Conservation (phyloP, 2,888 invertebrate species). For the Horisme vitalbata region DNA sequence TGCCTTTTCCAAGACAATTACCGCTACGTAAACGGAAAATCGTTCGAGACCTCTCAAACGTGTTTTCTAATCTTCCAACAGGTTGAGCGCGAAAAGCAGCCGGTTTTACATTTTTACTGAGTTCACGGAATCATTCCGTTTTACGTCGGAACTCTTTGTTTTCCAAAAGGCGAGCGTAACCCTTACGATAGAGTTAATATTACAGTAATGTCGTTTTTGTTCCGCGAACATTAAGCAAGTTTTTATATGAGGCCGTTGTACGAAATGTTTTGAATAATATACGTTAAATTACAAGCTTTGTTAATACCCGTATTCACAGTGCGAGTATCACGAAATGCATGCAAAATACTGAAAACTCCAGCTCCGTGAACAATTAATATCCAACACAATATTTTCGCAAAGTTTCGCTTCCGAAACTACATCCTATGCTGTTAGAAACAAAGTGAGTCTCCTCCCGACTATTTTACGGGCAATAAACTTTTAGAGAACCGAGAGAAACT, state of each 20-base stretch:
- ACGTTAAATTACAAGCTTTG: slow-evolving; percentile 40
- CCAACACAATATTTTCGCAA: slow-evolving; percentile 71
- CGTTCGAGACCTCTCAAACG: slow-evolving; percentile 71
- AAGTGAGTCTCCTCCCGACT: slow-evolving; percentile 62
- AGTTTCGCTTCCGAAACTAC: slow-evolving; percentile 64
- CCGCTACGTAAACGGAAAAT: slow-evolving; percentile 79
- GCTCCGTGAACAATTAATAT: slow-evolving; percentile 64
- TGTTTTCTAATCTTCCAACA: slow-evolving; percentile 74
- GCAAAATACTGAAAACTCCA: slow-evolving; percentile 50
- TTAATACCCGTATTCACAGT: slow-evolving; percentile 39
- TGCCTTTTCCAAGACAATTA: slow-evolving; percentile 78
- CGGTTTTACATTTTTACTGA: slow-evolving; percentile 55
- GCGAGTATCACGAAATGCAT: slow-evolving; percentile 40
- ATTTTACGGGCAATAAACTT: slow-evolving; percentile 67
- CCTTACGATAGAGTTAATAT: slow-evolving; percentile 46
- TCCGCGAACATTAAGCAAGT: slow-evolving; percentile 39
- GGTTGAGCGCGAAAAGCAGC: slow-evolving; percentile 53
- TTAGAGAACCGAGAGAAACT: slow-evolving; percentile 46
- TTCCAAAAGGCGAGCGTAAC: slow-evolving; percentile 41
- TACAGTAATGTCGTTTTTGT: slow-evolving; percentile 41
- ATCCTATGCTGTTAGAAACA: slow-evolving; percentile 58
- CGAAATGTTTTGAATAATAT: slow-evolving; percentile 41
- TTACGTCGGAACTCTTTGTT: slow-evolving; percentile 39
- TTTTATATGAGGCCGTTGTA: slow-evolving; percentile 39
- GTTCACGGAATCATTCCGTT: slow-evolving; percentile 46